These are phyloP conservation scores for Megaceryle torquata DNA, from an alignment of 2,113 vertebrate genomes.

Conservation along the genomic window DNA sequence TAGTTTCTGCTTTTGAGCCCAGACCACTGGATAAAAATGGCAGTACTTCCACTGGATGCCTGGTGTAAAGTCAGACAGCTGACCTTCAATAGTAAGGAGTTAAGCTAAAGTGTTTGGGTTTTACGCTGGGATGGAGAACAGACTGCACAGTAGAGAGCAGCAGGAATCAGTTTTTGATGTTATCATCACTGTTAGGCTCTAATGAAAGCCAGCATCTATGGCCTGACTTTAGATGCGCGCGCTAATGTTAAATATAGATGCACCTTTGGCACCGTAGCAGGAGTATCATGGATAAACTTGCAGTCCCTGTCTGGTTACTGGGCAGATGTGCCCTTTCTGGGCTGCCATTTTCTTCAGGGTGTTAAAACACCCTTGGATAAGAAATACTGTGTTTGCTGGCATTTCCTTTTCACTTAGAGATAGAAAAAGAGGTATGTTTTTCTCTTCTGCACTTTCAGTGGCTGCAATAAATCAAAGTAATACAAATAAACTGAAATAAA, in stretches of 20 bases:
- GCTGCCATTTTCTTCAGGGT: neutral
- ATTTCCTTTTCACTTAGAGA: neutral
- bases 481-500: neutral
- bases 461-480: neutral
- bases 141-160: neutral
- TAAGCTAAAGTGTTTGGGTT: neutral
- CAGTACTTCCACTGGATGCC: neutral
- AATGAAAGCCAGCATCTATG: neutral
- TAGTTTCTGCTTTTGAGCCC: neutral
- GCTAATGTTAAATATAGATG: neutral
- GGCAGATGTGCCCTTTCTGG: neutral
- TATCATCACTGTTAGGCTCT: neutral
- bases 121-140: neutral
- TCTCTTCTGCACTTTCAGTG: neutral
- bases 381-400: neutral
- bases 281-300: neutral
- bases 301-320: neutral
- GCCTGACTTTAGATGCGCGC: neutral
- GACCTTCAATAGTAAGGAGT: accelerated
- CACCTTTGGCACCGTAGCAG: neutral
- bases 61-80: neutral
- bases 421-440: neutral
- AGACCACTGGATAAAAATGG: neutral
- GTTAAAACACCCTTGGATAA: neutral
- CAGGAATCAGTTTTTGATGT: neutral